Base-by-base conservation (phyloP, 2,797 vertebrate genomes). In the Emydoidea blandingii region DNA sequence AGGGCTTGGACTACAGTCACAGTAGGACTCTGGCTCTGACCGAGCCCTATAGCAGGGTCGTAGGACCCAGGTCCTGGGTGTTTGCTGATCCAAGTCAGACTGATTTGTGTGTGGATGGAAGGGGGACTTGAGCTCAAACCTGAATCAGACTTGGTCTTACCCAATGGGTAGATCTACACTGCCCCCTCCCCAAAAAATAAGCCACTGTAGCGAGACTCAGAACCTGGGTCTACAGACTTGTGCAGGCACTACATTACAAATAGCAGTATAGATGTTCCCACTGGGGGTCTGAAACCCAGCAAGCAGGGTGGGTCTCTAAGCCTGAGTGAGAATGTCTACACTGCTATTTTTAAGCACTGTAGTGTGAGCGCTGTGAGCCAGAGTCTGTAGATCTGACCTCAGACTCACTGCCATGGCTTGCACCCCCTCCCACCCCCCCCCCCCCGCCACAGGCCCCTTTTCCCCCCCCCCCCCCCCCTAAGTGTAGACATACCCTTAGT, bases 391-490 rank as follows among this genome's bases (percentile, higher is more conserved):
- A 10, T 21, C 34, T 21, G 18, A 68, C 15, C 65, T 68, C 65
- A 68, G 19, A 68, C n/a, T 19, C 65, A 21, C 34, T 19, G n/a
- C n/a, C 34, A 68, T 68, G 34, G 65, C 8, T 37, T n/a, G 8
- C 59, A 47, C 47, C 8, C 47, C n/a, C n/a, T n/a, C n/a, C n/a
- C n/a, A n/a, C 1, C 10, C 10, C 15, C 16, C 1, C 34, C 6
- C 15, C 4, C 62, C 3, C 10, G 44, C 3, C n/a, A 3, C 29
- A 12, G 23, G 44, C 50, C 47, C 47, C 2, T 8, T 3, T n/a
- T n/a, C 1, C 10, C 10, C 15, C 16, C 1, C 34, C 6, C 15
- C 4, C 62, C 3, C 10, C 50, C 47, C 47, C 2, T 8, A 1
- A 74, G 6, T 72, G 16, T 84, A 21, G 25, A 89, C 29, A 37